Base-by-base conservation (phyloP, 2,797 vertebrate species). In the Salarias fasciatus region DNA sequence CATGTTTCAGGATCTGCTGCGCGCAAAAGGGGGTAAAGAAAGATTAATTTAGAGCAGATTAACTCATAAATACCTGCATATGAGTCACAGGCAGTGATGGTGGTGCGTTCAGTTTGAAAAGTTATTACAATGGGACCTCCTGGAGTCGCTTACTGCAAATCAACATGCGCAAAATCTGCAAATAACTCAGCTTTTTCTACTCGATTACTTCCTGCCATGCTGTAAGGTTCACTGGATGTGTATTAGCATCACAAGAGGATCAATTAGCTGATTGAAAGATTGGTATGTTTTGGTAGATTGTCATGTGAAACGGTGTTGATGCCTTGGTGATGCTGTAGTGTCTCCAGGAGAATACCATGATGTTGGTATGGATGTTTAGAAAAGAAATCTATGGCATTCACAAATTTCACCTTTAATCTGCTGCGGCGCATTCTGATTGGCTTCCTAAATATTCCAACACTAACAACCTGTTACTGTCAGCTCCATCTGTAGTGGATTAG, bases 391-490 rank as follows among this genome's bases (percentile, higher is more conserved):
- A 4, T 38, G 33, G 65, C 36, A 3, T 33, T 12, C 11, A 11
- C 7, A 62, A 4, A n/a, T 8, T 18, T 2, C 18, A 24, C 18
- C 18, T 24, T 24, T 24, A 24, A 24, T 24, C 18, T 3, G 18
- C 18, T 35, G 33, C 6, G 35, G 5, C 9, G 33, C 33, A 35
- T 35, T 35, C 6, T 2, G 11, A 14, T 43, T 33, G n/a, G 12
- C 44, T 15, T 15, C 28, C 1, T 47, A 52, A n/a, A 36, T 49
- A n/a, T n/a, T n/a, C n/a, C n/a, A n/a, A n/a, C n/a, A n/a, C 40
- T 6, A 67, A 63, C 65, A 77, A 75, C 68, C 60, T 79, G 70
- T 82, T 72, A 66, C 58, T 48, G 2, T 48, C 12, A 40, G 52
- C 31, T 51, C 30, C 8, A 31, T 31, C 33, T 35, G n/a, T n/a